Evolutionary conservation across 2,888 invertebrate genomes (phyloP), one percentile per base, ranked within the genome.

Genomic region (Trimorus sp.): DNA sequence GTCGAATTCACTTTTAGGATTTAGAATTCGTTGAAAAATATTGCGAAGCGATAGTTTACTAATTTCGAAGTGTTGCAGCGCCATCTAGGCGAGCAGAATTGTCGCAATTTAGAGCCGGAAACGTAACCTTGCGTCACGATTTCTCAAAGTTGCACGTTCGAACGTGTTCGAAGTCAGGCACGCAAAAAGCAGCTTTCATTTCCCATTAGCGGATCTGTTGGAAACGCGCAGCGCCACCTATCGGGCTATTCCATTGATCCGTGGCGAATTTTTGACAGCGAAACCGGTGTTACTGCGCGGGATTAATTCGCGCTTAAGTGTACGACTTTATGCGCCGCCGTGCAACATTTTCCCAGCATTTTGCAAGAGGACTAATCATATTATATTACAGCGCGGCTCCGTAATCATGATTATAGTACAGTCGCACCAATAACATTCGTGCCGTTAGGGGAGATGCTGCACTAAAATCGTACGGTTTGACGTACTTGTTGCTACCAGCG

Each of bases 321-420:
- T 37, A 37, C 14, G 37, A 58, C 12, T 58, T 38, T 37, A 36
- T 58, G 65, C 36, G 48, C 9, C 7, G 69, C 58, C 36, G 16
- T 38, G 69, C 48, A 63, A 79, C 79, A 79, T 78, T 78, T 78
- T 78, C 71, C 78, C 78, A 78, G 54, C 78, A 71, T 79, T 79
- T 68, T 73, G 79, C 79, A 68, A 66, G 59, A 51, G 78, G 59
- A 68, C 68, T 79, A 73, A 73, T 79, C 73, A 68, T 79, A 73
- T 79, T 79, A 79, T 48, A 79, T 79, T 73, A 60, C 68, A 53
- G 69, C 9, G 76, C 51, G 60, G 66, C 70, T 53, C 48, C 45
- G 48, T 58, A 69, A 73, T 60, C 79, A 68, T 68, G 73, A 73
- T 73, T 73, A 73, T 26, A 70, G 73, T 73, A 66, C 65, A 62